A percentile compares a stretch with the other conserved stretches of the same genome.
Evolutionary conservation across 1,140 invertebrate species (phyloP).

Genomic region (Popillia japonica): DNA sequence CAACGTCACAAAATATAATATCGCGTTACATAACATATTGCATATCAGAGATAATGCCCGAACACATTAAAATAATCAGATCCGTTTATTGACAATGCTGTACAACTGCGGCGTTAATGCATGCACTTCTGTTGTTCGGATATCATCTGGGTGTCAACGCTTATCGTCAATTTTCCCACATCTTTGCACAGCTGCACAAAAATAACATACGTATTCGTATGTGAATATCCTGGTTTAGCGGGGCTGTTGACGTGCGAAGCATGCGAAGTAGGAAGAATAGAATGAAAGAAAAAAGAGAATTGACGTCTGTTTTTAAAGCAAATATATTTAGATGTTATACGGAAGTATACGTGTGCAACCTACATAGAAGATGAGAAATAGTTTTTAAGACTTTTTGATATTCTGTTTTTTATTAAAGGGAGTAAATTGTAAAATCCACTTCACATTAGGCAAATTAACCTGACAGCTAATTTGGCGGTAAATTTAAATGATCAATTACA

Average conservation of each 20-base stretch:
- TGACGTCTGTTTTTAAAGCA: conserved; percentile 3
- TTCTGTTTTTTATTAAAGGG: too few relatives aligned
- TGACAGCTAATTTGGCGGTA: too few relatives aligned
- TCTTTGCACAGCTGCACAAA: background rate
- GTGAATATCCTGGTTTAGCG: conserved; percentile 13
- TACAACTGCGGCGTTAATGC: too few relatives aligned
- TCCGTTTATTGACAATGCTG: too few relatives aligned
- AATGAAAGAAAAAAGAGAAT: background rate
- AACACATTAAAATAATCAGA: too few relatives aligned
- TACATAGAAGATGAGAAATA: background rate
- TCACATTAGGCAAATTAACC: too few relatives aligned
- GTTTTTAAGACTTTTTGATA: too few relatives aligned
- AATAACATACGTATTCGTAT: conserved; percentile 7
- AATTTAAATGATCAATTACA: too few relatives aligned
- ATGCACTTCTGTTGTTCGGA: background rate
- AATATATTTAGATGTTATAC: background rate
- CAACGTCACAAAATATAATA: too few relatives aligned
- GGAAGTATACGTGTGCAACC: background rate
- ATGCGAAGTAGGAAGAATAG: background rate
- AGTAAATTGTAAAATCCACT: too few relatives aligned
- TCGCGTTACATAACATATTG: too few relatives aligned
- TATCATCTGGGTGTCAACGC: background rate
- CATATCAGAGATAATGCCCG: too few relatives aligned
- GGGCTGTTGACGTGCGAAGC: background rate
- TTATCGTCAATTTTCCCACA: conserved; percentile 4